Conservation (phyloP, 2,797 vertebrate genomes). For the Meda fulgida region DNA sequence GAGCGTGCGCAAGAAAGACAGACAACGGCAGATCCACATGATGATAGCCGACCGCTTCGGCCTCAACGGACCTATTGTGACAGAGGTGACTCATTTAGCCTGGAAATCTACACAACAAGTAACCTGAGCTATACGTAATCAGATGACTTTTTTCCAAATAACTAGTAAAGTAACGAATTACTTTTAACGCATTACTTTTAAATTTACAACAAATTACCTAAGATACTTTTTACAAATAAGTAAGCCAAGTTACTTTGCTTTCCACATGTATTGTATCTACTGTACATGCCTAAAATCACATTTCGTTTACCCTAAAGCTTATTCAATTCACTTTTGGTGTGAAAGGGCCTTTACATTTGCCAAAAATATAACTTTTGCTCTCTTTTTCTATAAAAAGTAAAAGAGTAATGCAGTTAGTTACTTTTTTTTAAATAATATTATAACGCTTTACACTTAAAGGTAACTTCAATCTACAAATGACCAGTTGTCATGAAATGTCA, state of each 20-base stretch:
- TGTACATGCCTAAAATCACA: neutral
- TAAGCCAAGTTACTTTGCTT: neutral
- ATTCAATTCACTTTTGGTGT: neutral
- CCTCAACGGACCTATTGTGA: conserved; percentile 74
- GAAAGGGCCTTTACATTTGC: too few species aligned
- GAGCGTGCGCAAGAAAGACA: conserved; percentile 84
- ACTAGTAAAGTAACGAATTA: neutral
- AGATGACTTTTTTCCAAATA: neutral
- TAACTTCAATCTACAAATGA: neutral
- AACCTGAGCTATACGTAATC: neutral
- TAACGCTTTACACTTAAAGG: neutral
- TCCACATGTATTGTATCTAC: neutral
- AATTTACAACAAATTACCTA: neutral
- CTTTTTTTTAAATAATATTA: neutral
- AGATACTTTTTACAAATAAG: neutral
- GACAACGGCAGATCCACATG: conserved; percentile 85
- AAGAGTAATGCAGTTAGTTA: too few species aligned
- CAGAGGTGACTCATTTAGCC: conserved; percentile 70
- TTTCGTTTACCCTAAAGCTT: neutral
- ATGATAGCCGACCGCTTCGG: conserved; percentile 83
- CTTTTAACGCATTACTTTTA: neutral
- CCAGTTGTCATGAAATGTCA: too few species aligned
- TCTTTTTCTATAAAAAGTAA: neutral
- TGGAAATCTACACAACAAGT: neutral
- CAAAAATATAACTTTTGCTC: neutral